A percentile compares a stretch with the other conserved stretches of the same genome.
These are phyloP conservation scores for Amphiprion percula DNA, from an alignment of 2,113 vertebrate species.

Conservation along the genomic window DNA sequence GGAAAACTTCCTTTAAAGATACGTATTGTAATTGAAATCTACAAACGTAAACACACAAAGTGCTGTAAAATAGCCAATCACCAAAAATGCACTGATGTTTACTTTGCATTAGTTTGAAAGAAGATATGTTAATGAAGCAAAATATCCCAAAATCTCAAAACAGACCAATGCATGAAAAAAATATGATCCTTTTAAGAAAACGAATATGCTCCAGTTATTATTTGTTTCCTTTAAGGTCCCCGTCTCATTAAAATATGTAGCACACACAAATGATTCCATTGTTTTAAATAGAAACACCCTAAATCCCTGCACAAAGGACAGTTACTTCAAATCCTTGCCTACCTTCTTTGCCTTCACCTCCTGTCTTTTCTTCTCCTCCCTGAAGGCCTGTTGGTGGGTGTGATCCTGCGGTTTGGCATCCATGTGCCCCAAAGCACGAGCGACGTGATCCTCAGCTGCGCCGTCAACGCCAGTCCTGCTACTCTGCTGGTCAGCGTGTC, in stretches of 20 bases:
- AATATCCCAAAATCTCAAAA: too few species aligned
- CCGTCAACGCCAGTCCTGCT: constrained; percentile 90
- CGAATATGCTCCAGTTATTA: too few species aligned
- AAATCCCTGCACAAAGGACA: neutral
- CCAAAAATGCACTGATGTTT: too few species aligned
- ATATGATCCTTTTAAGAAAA: too few species aligned
- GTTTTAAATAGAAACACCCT: constrained; percentile 2
- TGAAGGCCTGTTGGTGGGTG: constrained; percentile 92
- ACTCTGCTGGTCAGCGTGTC: constrained; percentile 95
- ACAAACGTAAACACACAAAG: too few species aligned
- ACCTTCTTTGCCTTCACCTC: neutral
- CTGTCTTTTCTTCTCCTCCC: neutral
- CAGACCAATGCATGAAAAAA: too few species aligned
- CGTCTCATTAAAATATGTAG: neutral
- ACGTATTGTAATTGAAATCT: too few species aligned
- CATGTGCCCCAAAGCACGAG: constrained; percentile 90
- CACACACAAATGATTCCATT: neutral
- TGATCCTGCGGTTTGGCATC: constrained; percentile 94
- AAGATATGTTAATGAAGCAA: too few species aligned
- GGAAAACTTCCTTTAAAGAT: too few species aligned
- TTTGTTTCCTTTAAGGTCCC: too few species aligned
- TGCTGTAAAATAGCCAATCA: too few species aligned
- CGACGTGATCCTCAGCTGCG: constrained; percentile 90
- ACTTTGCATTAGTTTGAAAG: too few species aligned
- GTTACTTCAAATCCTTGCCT: neutral